phyloP scores from a whole-genome alignment of 1,140 invertebrate genomes.

The Ceratitis capitata region DNA sequence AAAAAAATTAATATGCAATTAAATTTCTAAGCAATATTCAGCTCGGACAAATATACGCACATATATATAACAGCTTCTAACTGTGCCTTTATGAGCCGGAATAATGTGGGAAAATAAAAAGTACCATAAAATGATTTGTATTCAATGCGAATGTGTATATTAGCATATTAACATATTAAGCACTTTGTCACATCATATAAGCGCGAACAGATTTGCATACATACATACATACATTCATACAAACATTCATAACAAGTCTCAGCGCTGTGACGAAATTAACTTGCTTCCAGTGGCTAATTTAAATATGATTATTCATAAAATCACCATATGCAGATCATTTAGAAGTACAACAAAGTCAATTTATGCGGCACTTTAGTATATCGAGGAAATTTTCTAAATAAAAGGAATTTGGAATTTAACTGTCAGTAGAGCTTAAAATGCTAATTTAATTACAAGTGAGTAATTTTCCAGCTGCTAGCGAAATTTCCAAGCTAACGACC shows the following conservation, averaged over 20 bases:
- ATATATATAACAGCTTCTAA: neutral
- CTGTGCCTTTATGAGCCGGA: neutral
- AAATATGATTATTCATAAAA: neutral
- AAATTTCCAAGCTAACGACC: neutral
- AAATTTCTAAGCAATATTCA: neutral
- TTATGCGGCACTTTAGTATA: no score
- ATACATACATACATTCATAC: no score
- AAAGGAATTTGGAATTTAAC: neutral
- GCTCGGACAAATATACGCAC: neutral
- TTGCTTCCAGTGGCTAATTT: neutral
- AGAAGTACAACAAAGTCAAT: neutral
- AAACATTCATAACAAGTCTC: no score
- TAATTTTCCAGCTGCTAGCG: neutral
- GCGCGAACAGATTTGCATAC: no score
- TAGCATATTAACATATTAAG: no score
- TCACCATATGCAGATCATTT: neutral
- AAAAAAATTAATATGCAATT: neutral
- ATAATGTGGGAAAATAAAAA: slow-evolving; percentile 1
- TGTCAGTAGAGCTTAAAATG: neutral
- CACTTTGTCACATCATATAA: neutral
- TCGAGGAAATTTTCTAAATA: neutral
- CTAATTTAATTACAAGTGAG: neutral
- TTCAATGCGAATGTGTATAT: neutral
- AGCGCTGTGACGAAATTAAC: neutral
- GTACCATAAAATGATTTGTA: neutral